Conservation (phyloP, 2,888 invertebrate species). For the Salticus scenicus region DNA sequence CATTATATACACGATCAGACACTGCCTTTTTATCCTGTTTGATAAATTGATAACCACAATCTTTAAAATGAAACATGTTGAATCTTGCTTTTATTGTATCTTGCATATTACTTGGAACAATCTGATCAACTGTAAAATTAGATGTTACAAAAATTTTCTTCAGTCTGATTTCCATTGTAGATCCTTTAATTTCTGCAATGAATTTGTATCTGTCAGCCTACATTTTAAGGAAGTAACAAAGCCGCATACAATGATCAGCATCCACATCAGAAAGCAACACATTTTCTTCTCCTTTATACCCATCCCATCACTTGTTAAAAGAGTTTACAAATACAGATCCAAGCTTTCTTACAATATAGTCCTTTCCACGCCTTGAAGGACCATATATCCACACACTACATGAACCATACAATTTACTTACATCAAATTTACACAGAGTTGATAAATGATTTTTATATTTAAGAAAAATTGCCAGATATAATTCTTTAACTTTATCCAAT, state of each 20-base stretch:
- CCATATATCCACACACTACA: conserved; percentile 24
- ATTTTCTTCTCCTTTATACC: neutral
- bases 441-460: too few species aligned
- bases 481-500: too few species aligned
- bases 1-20: too few species aligned
- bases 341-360: neutral
- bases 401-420: neutral
- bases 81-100: too few species aligned
- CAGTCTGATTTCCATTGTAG: neutral
- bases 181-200: conserved; percentile 2
- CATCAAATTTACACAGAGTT: neutral
- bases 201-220: too few species aligned
- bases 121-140: neutral
- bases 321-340: neutral
- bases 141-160: neutral
- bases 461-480: too few species aligned
- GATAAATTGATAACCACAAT: too few species aligned
- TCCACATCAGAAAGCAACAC: neutral
- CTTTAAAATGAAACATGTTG: too few species aligned
- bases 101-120: neutral
- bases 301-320: conserved; percentile 14
- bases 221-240: neutral
- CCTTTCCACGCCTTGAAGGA: neutral
- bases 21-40: too few species aligned
- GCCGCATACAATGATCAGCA: neutral